Percentiles rank a stretch among this genome's conserved stretches.
phyloP scores from a whole-genome alignment of 2,113 vertebrate genomes.

The Willisornis vidua region DNA sequence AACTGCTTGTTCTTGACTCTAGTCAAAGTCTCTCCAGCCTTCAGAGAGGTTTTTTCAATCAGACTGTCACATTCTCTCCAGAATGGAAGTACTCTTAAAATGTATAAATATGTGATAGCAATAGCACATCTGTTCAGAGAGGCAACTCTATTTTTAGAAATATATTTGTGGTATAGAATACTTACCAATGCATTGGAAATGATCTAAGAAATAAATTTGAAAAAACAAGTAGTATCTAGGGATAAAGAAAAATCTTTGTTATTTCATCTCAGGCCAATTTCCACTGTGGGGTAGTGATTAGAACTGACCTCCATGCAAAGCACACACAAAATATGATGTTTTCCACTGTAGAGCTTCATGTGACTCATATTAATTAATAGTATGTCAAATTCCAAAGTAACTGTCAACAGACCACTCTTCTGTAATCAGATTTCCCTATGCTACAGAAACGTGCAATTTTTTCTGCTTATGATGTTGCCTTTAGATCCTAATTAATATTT shows the following conservation, averaged over 20 bases:
- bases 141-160: background rate
- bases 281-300: background rate
- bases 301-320: background rate
- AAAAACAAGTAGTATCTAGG: background rate
- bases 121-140: background rate
- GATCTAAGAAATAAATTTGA: background rate
- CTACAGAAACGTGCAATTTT: background rate
- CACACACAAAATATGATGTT: background rate
- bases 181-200: background rate
- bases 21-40: background rate
- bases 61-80: background rate
- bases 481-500: slow-evolving; percentile 69
- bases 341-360: background rate
- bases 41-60: background rate
- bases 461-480: background rate
- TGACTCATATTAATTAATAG: background rate
- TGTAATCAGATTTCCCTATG: background rate
- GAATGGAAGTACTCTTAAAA: background rate
- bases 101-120: background rate
- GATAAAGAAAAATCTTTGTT: background rate
- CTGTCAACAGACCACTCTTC: background rate
- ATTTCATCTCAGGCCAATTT: background rate
- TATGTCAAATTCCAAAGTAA: background rate
- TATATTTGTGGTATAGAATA: background rate
- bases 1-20: background rate